Evolutionary conservation across 2,113 vertebrate species (phyloP).

Genomic region (Microcebus lehilahytsara): DNA sequence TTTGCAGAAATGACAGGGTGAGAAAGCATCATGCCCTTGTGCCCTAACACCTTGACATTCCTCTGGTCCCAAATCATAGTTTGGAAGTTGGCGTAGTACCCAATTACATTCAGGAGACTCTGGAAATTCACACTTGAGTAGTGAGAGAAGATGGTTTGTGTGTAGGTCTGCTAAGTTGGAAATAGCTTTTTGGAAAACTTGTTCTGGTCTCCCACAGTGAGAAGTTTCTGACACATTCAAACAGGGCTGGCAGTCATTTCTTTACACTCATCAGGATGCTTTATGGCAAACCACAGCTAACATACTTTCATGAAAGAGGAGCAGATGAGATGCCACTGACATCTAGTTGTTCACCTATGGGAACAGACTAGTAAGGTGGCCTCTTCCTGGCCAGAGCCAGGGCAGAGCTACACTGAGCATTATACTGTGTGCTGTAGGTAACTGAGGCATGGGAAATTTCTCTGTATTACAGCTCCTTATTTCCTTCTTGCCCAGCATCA

Average conservation of each 20-base stretch:
- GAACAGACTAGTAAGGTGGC: neutral
- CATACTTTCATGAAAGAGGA: neutral
- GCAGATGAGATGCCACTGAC: neutral
- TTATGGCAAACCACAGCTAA: neutral
- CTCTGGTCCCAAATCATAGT: neutral
- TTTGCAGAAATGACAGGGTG: neutral
- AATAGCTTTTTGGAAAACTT: neutral
- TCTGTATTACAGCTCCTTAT: neutral
- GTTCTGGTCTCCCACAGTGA: neutral
- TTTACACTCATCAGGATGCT: neutral
- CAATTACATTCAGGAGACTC: neutral
- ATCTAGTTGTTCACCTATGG: neutral
- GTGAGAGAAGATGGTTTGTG: neutral
- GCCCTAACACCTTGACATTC: neutral
- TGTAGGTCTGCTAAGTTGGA: neutral
- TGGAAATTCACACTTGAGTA: neutral
- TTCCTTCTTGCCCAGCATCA: neutral
- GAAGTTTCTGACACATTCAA: neutral
- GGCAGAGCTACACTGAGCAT: neutral
- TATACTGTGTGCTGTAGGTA: too few relatives aligned
- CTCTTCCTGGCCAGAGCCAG: neutral
- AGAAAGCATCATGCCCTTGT: neutral
- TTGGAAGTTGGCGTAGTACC: neutral
- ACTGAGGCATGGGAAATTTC: neutral
- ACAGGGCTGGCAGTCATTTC: neutral